Evolutionary conservation across 2,797 vertebrate genomes (phyloP).

Genomic region (Pempheris klunzingeri): DNA sequence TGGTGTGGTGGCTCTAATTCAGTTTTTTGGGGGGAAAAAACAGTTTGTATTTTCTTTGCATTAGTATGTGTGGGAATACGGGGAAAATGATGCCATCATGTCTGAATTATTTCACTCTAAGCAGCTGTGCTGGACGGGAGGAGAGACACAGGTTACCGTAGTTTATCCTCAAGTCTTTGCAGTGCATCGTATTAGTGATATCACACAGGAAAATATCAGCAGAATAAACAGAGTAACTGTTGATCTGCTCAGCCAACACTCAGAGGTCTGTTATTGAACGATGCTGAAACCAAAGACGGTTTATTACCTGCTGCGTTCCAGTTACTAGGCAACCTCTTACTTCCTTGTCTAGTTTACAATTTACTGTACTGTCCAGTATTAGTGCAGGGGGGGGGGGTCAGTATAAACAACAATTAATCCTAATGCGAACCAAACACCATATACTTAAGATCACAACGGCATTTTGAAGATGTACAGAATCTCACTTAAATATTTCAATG

Average conservation of each 20-base stretch:
- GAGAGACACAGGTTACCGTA: neutral
- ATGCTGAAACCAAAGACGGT: slow-evolving; percentile 54
- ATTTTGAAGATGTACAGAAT: slow-evolving; percentile 8
- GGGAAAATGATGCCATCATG: neutral
- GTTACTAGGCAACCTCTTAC: slow-evolving; percentile 71
- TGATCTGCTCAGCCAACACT: slow-evolving; percentile 21
- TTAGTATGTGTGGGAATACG: neutral
- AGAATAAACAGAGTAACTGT: neutral
- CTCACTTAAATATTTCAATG: neutral
- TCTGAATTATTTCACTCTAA: neutral
- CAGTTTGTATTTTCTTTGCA: neutral
- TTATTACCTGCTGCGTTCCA: slow-evolving; percentile 61
- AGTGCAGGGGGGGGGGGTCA: neutral
- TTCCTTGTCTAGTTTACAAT: slow-evolving; percentile 52
- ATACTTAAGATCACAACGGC: neutral
- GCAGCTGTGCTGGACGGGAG: neutral
- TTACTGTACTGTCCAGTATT: slow-evolving; percentile 27
- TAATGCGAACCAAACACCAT: neutral
- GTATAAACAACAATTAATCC: neutral
- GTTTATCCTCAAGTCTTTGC: neutral
- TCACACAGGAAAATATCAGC: neutral
- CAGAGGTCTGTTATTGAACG: slow-evolving; percentile 36
- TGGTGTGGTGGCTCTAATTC: neutral
- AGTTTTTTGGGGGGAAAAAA: neutral
- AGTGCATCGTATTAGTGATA: neutral